Percentiles rank a stretch among this genome's conserved stretches.
These are phyloP conservation scores for Caenorhabditis briggsae DNA, from an alignment of 1,140 invertebrate species.

Conservation along the genomic window DNA sequence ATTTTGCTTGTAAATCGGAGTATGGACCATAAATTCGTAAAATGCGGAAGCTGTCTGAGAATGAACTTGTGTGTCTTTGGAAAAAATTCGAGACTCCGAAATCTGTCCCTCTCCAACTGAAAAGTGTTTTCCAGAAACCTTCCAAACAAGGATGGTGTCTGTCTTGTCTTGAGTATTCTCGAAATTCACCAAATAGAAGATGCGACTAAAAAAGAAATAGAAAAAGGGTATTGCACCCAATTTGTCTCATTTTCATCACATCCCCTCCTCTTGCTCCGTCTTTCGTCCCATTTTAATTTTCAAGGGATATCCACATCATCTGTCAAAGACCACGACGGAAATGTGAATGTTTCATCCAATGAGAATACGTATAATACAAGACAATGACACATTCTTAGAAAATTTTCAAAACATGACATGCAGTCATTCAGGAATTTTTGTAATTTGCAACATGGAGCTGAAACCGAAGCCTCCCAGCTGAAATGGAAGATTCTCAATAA, in stretches of 20 bases:
- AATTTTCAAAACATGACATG: not conserved
- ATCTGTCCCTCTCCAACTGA: not conserved
- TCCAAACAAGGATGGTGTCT: not conserved
- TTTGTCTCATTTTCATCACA: slow-evolving; percentile 22
- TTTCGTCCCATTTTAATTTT: slow-evolving; percentile 19
- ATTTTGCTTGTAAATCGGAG: too few species aligned
- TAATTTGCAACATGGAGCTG: too few species aligned
- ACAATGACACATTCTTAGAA: not conserved
- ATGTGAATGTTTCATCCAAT: not conserved
- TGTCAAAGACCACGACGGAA: slow-evolving; percentile 20
- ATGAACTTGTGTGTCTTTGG: too few species aligned
- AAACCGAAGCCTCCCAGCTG: too few species aligned
- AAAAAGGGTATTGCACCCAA: slow-evolving; percentile 31
- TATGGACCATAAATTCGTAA: too few species aligned
- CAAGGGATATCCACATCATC: slow-evolving; percentile 21
- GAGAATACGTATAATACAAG: not conserved
- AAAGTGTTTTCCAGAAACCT: slow-evolving; percentile 14
- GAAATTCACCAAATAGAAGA: slow-evolving; percentile 14
- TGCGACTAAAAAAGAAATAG: not conserved
- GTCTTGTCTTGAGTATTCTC: slow-evolving; percentile 28
- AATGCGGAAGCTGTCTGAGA: too few species aligned
- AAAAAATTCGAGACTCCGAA: not conserved
- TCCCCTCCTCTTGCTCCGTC: not conserved
- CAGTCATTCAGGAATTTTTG: too few species aligned
- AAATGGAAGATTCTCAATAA: too few species aligned